Conservation (phyloP, 2,888 invertebrate species). For the Drosophila rellima region DNA sequence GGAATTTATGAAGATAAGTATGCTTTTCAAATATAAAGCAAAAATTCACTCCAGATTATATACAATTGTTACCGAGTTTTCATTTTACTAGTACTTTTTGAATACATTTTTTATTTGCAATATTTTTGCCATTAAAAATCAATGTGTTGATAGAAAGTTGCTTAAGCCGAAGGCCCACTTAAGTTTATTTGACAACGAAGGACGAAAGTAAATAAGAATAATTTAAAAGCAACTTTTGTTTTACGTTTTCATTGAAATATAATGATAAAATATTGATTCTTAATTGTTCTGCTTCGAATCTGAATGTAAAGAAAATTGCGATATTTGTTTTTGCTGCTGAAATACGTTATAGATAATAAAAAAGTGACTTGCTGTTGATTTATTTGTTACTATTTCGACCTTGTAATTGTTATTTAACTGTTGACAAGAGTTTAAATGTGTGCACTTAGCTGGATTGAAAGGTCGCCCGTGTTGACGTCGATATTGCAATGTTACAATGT, state of each 20-base stretch:
- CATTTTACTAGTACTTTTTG: neutral
- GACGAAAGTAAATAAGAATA: neutral
- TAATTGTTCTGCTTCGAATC: neutral
- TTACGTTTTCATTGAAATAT: neutral
- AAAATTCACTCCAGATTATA: too few species aligned
- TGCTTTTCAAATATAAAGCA: neutral
- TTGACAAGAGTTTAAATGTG: constrained; percentile 18
- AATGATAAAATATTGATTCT: neutral
- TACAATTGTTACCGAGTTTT: too few species aligned
- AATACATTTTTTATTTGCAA: neutral
- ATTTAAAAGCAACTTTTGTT: constrained; percentile 14
- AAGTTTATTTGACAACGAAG: neutral
- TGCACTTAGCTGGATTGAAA: neutral
- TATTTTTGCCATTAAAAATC: neutral
- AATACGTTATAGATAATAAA: neutral
- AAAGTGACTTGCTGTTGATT: constrained; percentile 3
- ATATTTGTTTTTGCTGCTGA: constrained; percentile 2
- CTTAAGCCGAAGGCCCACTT: neutral
- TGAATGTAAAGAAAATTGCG: neutral
- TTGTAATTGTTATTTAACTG: constrained; percentile 33
- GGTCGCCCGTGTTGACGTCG: neutral
- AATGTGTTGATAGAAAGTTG: neutral
- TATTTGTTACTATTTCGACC: constrained; percentile 21
- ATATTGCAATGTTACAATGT: constrained; percentile 5
- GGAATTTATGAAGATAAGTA: neutral